Evolutionary conservation across 2,113 vertebrate genomes (phyloP), one percentile per base, ranked within the genome.

Genomic region (Dendropsophus ebraccatus): DNA sequence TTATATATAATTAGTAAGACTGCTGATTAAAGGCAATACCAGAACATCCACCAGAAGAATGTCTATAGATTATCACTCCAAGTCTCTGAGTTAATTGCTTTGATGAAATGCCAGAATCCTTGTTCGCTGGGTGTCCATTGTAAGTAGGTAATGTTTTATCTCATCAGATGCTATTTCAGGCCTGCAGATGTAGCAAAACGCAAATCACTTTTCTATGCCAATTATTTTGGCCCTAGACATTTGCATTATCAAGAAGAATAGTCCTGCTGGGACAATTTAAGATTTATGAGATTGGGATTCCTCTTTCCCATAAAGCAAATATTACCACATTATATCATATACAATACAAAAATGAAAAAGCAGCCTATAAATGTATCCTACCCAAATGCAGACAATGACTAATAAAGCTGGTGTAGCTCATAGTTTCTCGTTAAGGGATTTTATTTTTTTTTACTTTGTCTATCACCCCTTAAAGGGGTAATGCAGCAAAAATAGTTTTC

Each of bases 1-100:
- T 10, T 41, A 41, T 41, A 41, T 41, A 41, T 41, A 60, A 83
- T 83, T 74, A 60, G n/a, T 35, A 23, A 50, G 50, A 58, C 7
- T 58, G 82, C 70, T 83, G 82, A 83, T 83, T 83, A 58, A 83
- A 72, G 81, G 65, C 72, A 70, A 23, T 50, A 72, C 28, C 45
- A 23, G 47, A 72, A 72, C 81, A 50, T 80, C 77, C 58, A 62
- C n/a, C 58, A 45, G 35, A 41, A 25, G 35, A 65, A 65, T 58
- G 67, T 56, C 69, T 83, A 56, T 72, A 75, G 69, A 83, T 83
- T 83, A 83, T 72, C 62, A 82, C 67, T 41, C 4, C 41, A n/a
- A n/a, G 41, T 41, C 41, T 73, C 81, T 28, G 52, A 72, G 52
- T 21, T 83, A 73, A 83, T 83, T 83, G 82, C 52, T 58, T 74